Evolutionary conservation across 2,888 invertebrate genomes (phyloP).

Genomic region (Dynastes maya): DNA sequence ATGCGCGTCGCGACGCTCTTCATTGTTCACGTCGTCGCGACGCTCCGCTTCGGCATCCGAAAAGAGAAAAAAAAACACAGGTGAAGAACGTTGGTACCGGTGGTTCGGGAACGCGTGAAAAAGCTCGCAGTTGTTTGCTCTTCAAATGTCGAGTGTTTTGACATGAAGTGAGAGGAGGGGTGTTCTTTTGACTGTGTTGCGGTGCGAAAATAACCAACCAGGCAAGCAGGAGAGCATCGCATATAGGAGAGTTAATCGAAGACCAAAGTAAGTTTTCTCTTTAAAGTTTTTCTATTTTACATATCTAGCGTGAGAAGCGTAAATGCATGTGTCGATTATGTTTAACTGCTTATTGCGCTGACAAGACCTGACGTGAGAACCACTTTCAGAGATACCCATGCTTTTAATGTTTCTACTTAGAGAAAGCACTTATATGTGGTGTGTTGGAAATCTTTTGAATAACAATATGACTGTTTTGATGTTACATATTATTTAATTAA

Average conservation of each 20-base stretch:
- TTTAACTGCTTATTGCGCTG: conserved; percentile 2
- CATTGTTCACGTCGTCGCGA: conserved; percentile 41
- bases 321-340: conserved; percentile 24
- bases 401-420: background rate
- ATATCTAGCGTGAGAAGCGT: background rate
- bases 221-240: conserved; percentile 36
- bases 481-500: no score
- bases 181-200: conserved; percentile 28
- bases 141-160: conserved; percentile 40
- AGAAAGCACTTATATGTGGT: background rate
- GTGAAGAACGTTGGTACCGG: background rate
- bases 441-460: no score
- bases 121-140: conserved; percentile 21
- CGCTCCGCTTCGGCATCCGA: conserved; percentile 23
- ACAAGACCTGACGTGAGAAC: background rate
- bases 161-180: conserved; percentile 22
- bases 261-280: conserved; percentile 37
- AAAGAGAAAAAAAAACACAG: background rate
- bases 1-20: conserved; percentile 28
- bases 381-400: background rate
- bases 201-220: conserved; percentile 2
- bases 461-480: no score
- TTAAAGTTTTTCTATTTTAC: conserved; percentile 23
- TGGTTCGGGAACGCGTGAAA: conserved; percentile 22
- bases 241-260: conserved; percentile 22